Conservation (phyloP, 2,888 invertebrate genomes). For the Plebejus anna region DNA sequence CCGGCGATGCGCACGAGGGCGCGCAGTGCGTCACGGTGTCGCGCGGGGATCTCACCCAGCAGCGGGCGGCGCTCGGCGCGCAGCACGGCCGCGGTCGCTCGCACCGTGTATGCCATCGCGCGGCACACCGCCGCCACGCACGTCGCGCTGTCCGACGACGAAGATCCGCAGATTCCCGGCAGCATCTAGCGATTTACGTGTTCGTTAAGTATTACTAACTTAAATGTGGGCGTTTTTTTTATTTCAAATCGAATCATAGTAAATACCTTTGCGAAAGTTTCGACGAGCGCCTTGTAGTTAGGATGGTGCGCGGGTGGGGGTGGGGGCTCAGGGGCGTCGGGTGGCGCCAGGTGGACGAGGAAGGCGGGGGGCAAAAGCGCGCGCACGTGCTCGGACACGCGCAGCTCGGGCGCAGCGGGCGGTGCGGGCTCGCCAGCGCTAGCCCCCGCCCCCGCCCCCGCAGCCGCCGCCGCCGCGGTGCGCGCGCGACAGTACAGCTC, state of each 20-base stretch:
- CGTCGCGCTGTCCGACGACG: conserved; percentile 51
- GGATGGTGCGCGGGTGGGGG: conserved; percentile 55
- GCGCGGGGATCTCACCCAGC: conserved; percentile 86
- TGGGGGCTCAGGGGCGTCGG: conserved; percentile 41
- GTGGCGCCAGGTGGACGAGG: conserved; percentile 53
- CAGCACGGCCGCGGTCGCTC: conserved; percentile 86
- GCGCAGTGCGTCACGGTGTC: conserved; percentile 88
- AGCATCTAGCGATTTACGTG: conserved; percentile 46
- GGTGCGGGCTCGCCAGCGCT: conserved; percentile 36
- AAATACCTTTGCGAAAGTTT: conserved; percentile 76
- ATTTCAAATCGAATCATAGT: too few relatives aligned
- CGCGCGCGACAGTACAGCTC: conserved; percentile 73
- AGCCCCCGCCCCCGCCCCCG: conserved; percentile 61
- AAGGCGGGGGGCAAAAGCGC: conserved; percentile 56
- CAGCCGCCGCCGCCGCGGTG: conserved; percentile 61
- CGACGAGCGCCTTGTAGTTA: conserved; percentile 80
- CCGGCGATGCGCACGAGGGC: conserved; percentile 79
- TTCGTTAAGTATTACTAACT: neutral
- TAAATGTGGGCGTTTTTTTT: too few relatives aligned
- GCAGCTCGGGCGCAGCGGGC: conserved; percentile 48
- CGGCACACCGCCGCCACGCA: conserved; percentile 82
- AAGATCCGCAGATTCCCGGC: conserved; percentile 42
- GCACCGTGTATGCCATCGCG: conserved; percentile 88
- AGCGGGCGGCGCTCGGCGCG: conserved; percentile 85
- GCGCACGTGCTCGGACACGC: conserved; percentile 66